Conservation (phyloP, 2,797 vertebrate genomes). For the Anisognathus igniventris region DNA sequence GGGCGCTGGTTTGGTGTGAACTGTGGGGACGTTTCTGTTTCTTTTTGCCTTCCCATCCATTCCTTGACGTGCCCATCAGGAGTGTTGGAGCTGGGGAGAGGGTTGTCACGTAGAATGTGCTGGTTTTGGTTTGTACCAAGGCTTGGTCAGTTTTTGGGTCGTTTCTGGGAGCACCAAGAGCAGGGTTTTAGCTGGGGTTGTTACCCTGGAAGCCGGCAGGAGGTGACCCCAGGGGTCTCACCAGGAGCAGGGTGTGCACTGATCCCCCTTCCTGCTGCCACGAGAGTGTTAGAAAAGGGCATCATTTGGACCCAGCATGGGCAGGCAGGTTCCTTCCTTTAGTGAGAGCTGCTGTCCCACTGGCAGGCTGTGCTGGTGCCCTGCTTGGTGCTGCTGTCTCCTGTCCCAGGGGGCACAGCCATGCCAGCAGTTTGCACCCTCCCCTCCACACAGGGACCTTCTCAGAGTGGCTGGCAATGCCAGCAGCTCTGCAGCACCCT, state of each 20-base stretch:
- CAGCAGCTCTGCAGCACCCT: not conserved
- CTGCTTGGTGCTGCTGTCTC: not conserved
- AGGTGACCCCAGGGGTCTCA: rapidly evolving
- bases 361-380: not conserved
- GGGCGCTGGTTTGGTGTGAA: rapidly evolving
- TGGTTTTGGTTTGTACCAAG: not conserved
- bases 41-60: not conserved
- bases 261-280: rapidly evolving
- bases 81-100: not conserved
- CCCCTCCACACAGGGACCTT: not conserved
- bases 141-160: not conserved
- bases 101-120: rapidly evolving
- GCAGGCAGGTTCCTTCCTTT: not conserved
- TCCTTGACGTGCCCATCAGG: too few relatives aligned
- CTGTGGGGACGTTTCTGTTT: not conserved
- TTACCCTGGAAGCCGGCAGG: rapidly evolving
- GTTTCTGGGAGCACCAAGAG: rapidly evolving
- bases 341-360: not conserved
- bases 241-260: not conserved
- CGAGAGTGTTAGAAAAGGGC: not conserved
- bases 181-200: not conserved
- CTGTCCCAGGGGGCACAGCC: not conserved
- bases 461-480: rapidly evolving
- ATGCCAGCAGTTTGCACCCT: rapidly evolving
- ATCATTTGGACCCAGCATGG: not conserved